Evolutionary conservation across 2,888 invertebrate species (phyloP).

Genomic region (Ashinkailepas kermadecensis): DNA sequence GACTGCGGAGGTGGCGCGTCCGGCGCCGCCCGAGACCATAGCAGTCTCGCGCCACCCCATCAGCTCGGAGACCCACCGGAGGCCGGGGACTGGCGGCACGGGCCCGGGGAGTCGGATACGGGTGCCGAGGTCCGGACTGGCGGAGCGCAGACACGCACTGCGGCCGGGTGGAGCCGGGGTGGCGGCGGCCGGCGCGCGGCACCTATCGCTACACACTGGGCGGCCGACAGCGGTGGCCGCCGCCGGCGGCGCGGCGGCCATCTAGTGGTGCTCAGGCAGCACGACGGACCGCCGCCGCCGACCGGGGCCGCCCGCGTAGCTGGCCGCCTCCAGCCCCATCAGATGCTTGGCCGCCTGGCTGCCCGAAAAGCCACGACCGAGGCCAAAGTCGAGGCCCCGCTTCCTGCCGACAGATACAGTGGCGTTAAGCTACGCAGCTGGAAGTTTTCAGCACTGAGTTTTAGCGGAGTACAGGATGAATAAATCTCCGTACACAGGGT

Average conservation of each 20-base stretch:
- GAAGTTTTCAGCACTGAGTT: too few relatives aligned
- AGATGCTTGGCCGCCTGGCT: slow-evolving; percentile 84
- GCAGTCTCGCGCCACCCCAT: neutral
- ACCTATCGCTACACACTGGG: neutral
- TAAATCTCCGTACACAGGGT: too few relatives aligned
- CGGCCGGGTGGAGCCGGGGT: neutral
- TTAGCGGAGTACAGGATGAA: too few relatives aligned
- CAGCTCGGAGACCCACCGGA: neutral
- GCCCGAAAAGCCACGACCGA: slow-evolving; percentile 80
- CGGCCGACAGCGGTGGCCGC: neutral
- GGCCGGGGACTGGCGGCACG: neutral
- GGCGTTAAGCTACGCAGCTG: too few relatives aligned
- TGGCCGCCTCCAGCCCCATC: slow-evolving; percentile 75
- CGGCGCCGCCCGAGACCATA: neutral
- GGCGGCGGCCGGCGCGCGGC: neutral
- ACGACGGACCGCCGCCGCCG: slow-evolving; percentile 60
- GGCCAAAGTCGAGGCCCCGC: slow-evolving; percentile 76
- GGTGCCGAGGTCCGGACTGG: too few relatives aligned
- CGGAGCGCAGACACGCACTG: neutral
- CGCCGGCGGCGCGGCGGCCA: neutral
- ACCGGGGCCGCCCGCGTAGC: slow-evolving; percentile 80
- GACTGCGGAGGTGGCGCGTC: neutral
- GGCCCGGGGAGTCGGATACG: neutral
- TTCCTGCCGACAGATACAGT: slow-evolving; percentile 56
- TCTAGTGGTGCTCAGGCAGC: neutral